Base-by-base conservation (phyloP, 2,888 invertebrate genomes). In the Hoplodrina blanda region DNA sequence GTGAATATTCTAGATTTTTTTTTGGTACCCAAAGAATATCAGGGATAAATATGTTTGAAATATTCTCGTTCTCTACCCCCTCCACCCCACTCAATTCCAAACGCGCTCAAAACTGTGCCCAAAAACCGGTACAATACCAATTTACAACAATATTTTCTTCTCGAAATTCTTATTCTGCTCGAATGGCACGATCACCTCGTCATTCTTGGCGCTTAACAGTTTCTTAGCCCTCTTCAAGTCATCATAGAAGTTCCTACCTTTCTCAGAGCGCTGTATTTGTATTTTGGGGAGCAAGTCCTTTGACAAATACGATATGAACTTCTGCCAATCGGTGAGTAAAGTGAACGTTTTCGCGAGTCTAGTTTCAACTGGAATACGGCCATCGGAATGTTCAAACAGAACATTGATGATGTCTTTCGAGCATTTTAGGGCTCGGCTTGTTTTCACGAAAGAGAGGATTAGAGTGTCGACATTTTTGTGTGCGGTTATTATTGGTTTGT, bases 251-350 rank as follows among this genome's bases (percentile, higher is more conserved):
- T 89, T 90, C 80, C 90, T 90, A 0, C 96, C 96, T 41, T 90
- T 93, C 76, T 95, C 95, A 11, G 95, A 92, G 3, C 93, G 86
- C 90, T 91, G 90, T 0, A 96, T 91, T 72, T 93, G 93, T 65
- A 88, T 88, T 72, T 92, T 93, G 2, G 95, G 94, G 19, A 94
- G 76, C 81, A 95, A 74, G 81, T 95, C 92, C 84, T 92, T 94
- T 0, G 95, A 95, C 49, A 96, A 70, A 84, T 91, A 90, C 13
- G 94, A 90, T 71, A 95, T 92, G 4, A 96, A 82, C 56, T 94
- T 94, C 76, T 95, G 92, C 94, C 94, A 95, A 71, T 96, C 95
- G 54, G 91, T 93, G 1, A 95, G 81, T 0, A 96, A 74, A 78
- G 90, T 89, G 78, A 92, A 95, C 0, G 84, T 71, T 61, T 90